Percentiles rank a stretch among this genome's conserved stretches.
phyloP scores from a whole-genome alignment of 1,140 invertebrate genomes.

The Drosophila miranda region DNA sequence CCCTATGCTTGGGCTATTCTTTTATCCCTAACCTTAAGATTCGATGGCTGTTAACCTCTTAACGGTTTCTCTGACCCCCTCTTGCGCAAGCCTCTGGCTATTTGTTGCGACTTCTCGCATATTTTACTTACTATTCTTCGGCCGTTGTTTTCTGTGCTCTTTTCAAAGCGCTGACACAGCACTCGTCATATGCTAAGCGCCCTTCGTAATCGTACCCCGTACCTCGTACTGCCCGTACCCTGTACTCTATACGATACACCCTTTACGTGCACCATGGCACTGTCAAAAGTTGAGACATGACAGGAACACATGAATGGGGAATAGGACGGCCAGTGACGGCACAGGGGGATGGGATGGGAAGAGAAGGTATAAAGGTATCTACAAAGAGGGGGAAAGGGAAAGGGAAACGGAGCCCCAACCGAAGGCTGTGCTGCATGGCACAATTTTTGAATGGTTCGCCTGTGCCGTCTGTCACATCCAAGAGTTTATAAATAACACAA shows the following conservation, averaged over 20 bases:
- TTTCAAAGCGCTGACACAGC: constrained; percentile 45
- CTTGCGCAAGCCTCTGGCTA: too few species aligned
- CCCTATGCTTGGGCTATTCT: too few species aligned
- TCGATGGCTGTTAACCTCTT: too few species aligned
- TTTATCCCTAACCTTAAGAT: too few species aligned
- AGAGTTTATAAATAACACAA: constrained; percentile 65
- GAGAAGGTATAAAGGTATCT: neutral
- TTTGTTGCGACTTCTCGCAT: neutral
- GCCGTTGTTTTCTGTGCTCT: constrained; percentile 25
- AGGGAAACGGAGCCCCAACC: constrained; percentile 17
- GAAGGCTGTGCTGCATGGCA: constrained; percentile 40
- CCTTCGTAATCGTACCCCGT: neutral
- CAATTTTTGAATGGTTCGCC: constrained; percentile 52
- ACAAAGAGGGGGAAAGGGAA: constrained; percentile 4
- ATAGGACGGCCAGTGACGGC: neutral
- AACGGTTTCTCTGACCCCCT: too few species aligned
- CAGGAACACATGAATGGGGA: constrained; percentile 41
- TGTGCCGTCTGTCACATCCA: constrained; percentile 43
- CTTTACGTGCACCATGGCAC: constrained; percentile 1
- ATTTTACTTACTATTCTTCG: constrained; percentile 8
- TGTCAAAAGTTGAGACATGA: constrained; percentile 29
- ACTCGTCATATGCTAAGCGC: constrained; percentile 47
- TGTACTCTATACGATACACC: constrained; percentile 5
- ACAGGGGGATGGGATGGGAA: neutral
- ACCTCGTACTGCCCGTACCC: neutral